Evolutionary conservation across 1,140 invertebrate genomes (phyloP).

Genomic region (Polyergus mexicanus): DNA sequence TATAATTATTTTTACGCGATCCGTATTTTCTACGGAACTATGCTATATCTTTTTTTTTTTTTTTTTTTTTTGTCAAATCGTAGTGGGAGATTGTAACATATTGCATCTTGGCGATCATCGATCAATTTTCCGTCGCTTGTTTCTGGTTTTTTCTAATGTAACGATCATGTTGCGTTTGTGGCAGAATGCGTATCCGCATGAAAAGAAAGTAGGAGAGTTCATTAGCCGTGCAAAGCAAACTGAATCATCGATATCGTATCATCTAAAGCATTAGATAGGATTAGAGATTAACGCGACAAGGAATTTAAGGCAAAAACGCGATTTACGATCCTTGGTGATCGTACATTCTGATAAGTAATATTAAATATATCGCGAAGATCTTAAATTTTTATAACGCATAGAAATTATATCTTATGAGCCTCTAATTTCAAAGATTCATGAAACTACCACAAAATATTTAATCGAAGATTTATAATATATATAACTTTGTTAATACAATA

Average conservation of each 20-base stretch:
- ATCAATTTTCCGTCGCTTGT: slow-evolving; percentile 23
- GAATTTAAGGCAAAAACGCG: slow-evolving; percentile 11
- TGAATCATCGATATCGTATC: slow-evolving; percentile 39
- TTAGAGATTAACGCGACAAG: slow-evolving; percentile 15
- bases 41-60: slow-evolving; percentile 42
- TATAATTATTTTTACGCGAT: slow-evolving; percentile 26
- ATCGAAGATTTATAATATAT: not conserved
- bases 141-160: not conserved
- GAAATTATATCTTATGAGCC: not conserved
- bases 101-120: slow-evolving; percentile 1
- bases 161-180: not conserved
- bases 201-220: slow-evolving; percentile 30
- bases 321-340: not conserved
- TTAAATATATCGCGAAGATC: not conserved
- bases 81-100: slow-evolving; percentile 3
- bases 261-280: slow-evolving; percentile 37
- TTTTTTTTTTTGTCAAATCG: slow-evolving; percentile 22
- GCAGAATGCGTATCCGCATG: slow-evolving; percentile 15
- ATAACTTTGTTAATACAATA: not conserved
- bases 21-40: slow-evolving; percentile 49
- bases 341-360: slow-evolving; percentile 12
- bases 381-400: not conserved
- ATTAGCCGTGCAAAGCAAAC: slow-evolving; percentile 18
- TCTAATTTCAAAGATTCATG: not conserved
- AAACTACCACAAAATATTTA: slow-evolving; percentile 1